Evolutionary conservation across 2,888 invertebrate species (phyloP).

Genomic region (Drosophila cognata): DNA sequence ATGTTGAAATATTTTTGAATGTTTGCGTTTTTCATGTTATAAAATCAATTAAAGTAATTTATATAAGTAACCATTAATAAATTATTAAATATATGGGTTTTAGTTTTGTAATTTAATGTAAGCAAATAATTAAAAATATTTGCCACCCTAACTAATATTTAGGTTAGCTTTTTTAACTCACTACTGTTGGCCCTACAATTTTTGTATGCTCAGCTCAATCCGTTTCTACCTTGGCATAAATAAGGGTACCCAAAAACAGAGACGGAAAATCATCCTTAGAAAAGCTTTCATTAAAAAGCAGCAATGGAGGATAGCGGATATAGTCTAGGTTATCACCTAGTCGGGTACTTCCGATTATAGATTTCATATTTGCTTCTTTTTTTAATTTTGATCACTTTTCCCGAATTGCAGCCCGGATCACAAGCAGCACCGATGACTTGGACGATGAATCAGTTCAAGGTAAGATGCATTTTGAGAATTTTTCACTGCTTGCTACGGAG

Average conservation of each 20-base stretch:
- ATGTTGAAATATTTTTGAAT: too few species aligned
- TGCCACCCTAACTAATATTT: neutral
- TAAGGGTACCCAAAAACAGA: too few species aligned
- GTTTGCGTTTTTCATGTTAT: too few species aligned
- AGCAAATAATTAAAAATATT: neutral
- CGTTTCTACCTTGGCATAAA: too few species aligned
- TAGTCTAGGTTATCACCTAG: neutral
- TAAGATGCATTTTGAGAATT: slow-evolving; percentile 85
- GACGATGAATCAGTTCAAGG: slow-evolving; percentile 86
- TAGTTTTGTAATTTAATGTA: too few species aligned
- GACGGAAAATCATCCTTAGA: too few species aligned
- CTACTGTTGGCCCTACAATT: too few species aligned
- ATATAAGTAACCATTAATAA: neutral
- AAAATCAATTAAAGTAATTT: neutral
- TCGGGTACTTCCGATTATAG: neutral
- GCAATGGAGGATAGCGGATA: too few species aligned
- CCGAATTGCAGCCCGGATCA: slow-evolving; percentile 88
- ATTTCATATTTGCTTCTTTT: neutral
- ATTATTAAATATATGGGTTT: neutral
- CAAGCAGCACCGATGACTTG: slow-evolving; percentile 94
- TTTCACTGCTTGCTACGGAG: slow-evolving; percentile 85
- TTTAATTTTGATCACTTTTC: neutral
- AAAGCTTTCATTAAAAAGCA: too few species aligned
- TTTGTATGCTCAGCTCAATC: too few species aligned
- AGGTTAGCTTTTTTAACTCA: too few species aligned